These are phyloP conservation scores for Sialia sialis DNA, from an alignment of 2,113 vertebrate species.

Conservation along the genomic window DNA sequence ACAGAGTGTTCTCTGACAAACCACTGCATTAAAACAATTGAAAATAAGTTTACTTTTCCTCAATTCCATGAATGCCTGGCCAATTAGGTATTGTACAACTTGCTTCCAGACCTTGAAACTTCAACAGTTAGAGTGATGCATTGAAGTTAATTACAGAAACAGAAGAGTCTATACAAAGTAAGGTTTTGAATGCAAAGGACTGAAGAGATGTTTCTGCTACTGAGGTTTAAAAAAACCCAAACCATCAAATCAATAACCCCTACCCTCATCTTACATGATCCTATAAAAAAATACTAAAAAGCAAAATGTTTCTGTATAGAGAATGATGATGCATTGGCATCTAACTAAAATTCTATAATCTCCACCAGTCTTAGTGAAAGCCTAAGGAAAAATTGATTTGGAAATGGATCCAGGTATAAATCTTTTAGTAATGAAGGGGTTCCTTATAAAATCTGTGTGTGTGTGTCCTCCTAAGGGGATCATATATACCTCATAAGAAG, in stretches of 20 bases:
- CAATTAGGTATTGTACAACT: not conserved
- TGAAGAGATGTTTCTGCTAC: not conserved
- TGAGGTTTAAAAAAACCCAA: not conserved
- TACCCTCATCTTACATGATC: not conserved
- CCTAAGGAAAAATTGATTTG: not conserved
- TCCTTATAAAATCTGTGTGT: not conserved
- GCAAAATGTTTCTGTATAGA: not conserved
- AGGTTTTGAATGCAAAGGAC: not conserved
- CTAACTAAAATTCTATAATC: not conserved
- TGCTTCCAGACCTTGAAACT: not conserved
- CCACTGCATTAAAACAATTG: not conserved
- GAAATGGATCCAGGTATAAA: not conserved
- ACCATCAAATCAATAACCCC: not conserved
- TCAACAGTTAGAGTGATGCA: not conserved
- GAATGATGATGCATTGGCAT: not conserved
- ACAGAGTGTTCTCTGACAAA: not conserved
- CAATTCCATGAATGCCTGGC: not conserved
- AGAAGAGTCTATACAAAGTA: not conserved
- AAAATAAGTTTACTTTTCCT: not conserved
- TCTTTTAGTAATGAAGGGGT: not conserved
- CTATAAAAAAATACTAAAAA: not conserved
- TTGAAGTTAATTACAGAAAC: not conserved
- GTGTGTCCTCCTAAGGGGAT: not conserved
- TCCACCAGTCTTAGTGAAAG: not conserved
- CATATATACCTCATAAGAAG: not conserved